Conservation (phyloP, 2,888 invertebrate species). For the Pteria penguin region DNA sequence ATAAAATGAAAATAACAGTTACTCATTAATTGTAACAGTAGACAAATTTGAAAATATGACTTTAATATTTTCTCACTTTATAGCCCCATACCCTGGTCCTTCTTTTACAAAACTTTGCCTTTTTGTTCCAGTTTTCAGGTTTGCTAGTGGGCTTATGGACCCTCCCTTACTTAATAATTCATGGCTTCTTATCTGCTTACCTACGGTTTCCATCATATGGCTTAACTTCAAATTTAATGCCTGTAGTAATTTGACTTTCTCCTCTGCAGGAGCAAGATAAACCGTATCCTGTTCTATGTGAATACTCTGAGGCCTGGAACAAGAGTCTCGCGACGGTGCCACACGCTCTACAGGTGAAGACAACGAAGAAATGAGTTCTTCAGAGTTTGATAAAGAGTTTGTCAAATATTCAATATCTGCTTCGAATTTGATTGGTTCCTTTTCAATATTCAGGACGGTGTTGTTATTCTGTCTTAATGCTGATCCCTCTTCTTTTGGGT, state of each 20-base stretch:
- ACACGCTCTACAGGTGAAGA: neutral
- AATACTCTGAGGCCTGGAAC: neutral
- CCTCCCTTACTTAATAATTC: no score
- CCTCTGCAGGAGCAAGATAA: neutral
- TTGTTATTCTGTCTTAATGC: neutral
- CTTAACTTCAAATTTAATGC: slow-evolving; percentile 4
- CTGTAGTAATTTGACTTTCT: slow-evolving; percentile 14
- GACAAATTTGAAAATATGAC: neutral
- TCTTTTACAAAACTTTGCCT: no score
- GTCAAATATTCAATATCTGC: neutral
- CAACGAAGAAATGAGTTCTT: neutral
- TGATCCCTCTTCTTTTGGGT: neutral
- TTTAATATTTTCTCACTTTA: no score
- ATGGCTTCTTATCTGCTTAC: no score
- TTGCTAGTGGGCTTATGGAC: no score
- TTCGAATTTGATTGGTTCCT: neutral
- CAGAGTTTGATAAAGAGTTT: neutral
- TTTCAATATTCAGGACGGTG: neutral
- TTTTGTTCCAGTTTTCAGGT: no score
- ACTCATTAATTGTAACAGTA: neutral
- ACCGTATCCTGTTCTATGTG: neutral
- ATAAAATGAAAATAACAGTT: no score
- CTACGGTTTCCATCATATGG: slow-evolving; percentile 22
- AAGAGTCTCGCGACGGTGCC: neutral
- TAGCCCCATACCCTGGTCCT: neutral